Base-by-base conservation (phyloP, 2,888 invertebrate species). In the Suillia variegata region DNA sequence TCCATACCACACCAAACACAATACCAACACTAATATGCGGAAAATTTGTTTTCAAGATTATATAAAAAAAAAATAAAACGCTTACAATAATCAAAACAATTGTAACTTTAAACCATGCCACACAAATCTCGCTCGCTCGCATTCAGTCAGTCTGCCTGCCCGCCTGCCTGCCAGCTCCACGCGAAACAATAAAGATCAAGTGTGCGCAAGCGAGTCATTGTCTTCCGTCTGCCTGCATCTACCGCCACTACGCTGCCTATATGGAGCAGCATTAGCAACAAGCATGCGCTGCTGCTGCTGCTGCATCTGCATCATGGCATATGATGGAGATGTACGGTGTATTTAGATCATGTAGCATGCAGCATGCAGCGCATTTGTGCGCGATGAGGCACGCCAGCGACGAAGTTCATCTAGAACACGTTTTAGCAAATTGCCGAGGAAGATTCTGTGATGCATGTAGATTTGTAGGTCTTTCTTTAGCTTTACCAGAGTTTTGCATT, bases 341-440 rank as follows among this genome's bases (percentile, higher is more conserved):
- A 38, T 38, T 38, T 17, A 45, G 45, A 17, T 17, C 18, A 20
- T 13, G 20, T 6, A 45, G 45, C 38, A 38, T 38, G 4, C n/a
- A 13, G 38, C n/a, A n/a, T n/a, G 38, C 38, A 45, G 18, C 5
- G 45, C 45, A 20, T 20, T 38, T 13, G 13, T 20, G 18, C 45
- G 45, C 45, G 20, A n/a, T n/a, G n/a, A n/a, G n/a, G n/a, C n/a
- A n/a, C n/a, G n/a, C n/a, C n/a, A n/a, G n/a, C n/a, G n/a, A n/a
- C 18, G 45, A 13, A 45, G 45, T 45, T 18, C 45, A 45, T 45
- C 45, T 45, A 45, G 18, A 45, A 45, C 45, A 45, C 45, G 45
- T 45, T 45, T 45, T 18, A 20, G 45, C 45, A 45, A 45, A 45
- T 45, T 45, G 45, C 45, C 18, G 45, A 20, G 17, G 18, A 8